These are phyloP conservation scores for Maniola jurtina DNA, from an alignment of 1,140 invertebrate species.

Conservation along the genomic window DNA sequence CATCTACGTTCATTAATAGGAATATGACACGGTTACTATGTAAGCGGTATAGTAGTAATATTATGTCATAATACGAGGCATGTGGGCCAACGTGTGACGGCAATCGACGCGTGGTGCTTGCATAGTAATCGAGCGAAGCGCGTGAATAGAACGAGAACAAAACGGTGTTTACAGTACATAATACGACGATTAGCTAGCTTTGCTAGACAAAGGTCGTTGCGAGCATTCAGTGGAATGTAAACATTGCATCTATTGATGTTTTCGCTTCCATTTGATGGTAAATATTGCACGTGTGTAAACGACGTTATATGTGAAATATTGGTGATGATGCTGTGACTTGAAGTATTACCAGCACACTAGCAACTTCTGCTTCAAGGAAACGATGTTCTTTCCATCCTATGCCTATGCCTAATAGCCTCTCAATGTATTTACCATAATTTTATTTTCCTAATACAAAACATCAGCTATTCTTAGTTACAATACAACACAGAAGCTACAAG, in stretches of 20 bases:
- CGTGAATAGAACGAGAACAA: conserved; percentile 26
- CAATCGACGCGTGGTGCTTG: conserved; percentile 22
- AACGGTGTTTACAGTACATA: conserved; percentile 30
- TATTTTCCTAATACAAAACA: no score
- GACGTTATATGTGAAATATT: background rate
- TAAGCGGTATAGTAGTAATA: conserved; percentile 12
- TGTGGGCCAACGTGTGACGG: conserved; percentile 30
- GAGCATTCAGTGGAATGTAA: conserved; percentile 26
- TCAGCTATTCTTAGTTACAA: no score
- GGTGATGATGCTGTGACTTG: no score
- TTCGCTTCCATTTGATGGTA: background rate
- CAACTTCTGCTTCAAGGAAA: no score
- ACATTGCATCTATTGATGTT: conserved; percentile 12
- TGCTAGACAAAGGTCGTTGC: conserved; percentile 13
- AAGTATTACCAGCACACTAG: no score
- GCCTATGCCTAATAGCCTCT: no score
- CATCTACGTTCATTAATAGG: conserved; percentile 7
- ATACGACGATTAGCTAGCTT: conserved; percentile 13
- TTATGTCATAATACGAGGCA: conserved; percentile 23
- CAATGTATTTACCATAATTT: no score
- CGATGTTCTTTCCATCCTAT: no score
- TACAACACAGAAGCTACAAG: no score
- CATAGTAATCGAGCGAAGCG: conserved; percentile 15
- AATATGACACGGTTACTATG: conserved; percentile 7
- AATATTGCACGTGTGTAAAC: conserved; percentile 1